Percentiles rank a stretch among this genome's conserved stretches.
Evolutionary conservation across 2,797 vertebrate species (phyloP).

Genomic region (Hapalemur alaotrensis): DNA sequence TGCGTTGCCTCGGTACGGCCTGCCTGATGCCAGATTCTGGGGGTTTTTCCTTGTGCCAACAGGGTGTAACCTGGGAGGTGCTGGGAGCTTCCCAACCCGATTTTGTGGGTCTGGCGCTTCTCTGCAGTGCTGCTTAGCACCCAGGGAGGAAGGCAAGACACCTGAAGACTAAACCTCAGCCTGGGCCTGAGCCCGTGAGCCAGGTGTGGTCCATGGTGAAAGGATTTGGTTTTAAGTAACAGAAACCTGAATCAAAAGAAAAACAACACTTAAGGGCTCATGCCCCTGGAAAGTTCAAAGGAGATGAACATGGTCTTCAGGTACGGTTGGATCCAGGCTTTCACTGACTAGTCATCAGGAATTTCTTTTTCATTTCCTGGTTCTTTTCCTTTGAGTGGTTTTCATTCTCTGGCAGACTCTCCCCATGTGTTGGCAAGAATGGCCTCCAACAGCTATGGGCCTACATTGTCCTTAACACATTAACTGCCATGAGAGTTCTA

Average conservation of each 20-base stretch:
- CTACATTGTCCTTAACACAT: background rate
- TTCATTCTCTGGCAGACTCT: background rate
- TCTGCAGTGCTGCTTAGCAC: background rate
- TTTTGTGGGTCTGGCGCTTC: background rate
- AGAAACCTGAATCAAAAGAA: background rate
- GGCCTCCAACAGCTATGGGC: background rate
- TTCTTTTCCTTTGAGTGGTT: background rate
- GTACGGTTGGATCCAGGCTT: background rate
- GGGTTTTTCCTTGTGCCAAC: background rate
- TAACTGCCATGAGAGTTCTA: too few species aligned
- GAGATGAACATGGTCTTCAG: background rate
- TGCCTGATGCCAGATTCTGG: background rate
- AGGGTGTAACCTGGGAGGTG: background rate
- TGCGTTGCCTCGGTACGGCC: background rate
- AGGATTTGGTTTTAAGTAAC: background rate
- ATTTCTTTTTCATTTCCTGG: background rate
- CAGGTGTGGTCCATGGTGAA: background rate
- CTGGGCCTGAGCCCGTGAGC: background rate
- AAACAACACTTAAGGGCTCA: background rate
- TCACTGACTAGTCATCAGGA: background rate
- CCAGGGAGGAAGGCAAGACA: background rate
- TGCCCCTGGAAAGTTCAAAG: background rate
- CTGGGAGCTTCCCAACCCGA: accelerated
- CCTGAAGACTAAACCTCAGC: background rate
- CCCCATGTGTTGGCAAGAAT: background rate